Conservation (phyloP, 2,797 vertebrate genomes). For the Spondyliosoma cantharus region DNA sequence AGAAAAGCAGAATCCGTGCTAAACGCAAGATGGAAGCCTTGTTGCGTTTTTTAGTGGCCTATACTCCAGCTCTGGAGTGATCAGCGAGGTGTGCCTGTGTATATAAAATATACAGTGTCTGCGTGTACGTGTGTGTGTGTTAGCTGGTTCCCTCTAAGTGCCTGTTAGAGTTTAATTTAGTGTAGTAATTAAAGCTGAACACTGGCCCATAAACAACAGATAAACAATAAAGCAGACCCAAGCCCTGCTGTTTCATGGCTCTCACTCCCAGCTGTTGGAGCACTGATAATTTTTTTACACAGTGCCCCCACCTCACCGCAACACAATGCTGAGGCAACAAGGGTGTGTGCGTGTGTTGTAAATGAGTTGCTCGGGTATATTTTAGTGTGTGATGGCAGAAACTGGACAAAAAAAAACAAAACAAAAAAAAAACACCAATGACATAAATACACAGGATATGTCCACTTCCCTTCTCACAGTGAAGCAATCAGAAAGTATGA, state of each 20-base stretch:
- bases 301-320: slow-evolving; percentile 86
- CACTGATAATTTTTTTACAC: slow-evolving; percentile 92
- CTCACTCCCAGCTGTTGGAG: slow-evolving; percentile 97
- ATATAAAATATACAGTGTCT: slow-evolving; percentile 60
- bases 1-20: slow-evolving; percentile 46
- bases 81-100: slow-evolving; percentile 74
- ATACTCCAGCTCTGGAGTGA: slow-evolving; percentile 77
- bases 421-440: slow-evolving; percentile 31
- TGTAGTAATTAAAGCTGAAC: slow-evolving; percentile 99
- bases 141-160: slow-evolving; percentile 90
- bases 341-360: slow-evolving; percentile 49
- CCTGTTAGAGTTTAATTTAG: slow-evolving; percentile 99
- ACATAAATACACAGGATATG: slow-evolving; percentile 70
- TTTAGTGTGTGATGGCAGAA: slow-evolving; percentile 51
- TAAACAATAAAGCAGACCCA: slow-evolving; percentile 97
- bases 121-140: slow-evolving; percentile 46
- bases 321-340: slow-evolving; percentile 78
- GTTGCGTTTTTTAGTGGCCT: slow-evolving; percentile 70
- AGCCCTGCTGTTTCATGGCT: slow-evolving; percentile 98
- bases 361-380: slow-evolving; percentile 45
- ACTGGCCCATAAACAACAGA: slow-evolving; percentile 99
- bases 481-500: slow-evolving; percentile 44
- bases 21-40: slow-evolving; percentile 76
- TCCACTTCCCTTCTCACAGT: slow-evolving; percentile 62
- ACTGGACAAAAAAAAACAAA: slow-evolving; percentile 5